Evolutionary conservation across 1,140 invertebrate genomes (phyloP), one percentile per base, ranked within the genome.

Genomic region (Orussus abietinus): DNA sequence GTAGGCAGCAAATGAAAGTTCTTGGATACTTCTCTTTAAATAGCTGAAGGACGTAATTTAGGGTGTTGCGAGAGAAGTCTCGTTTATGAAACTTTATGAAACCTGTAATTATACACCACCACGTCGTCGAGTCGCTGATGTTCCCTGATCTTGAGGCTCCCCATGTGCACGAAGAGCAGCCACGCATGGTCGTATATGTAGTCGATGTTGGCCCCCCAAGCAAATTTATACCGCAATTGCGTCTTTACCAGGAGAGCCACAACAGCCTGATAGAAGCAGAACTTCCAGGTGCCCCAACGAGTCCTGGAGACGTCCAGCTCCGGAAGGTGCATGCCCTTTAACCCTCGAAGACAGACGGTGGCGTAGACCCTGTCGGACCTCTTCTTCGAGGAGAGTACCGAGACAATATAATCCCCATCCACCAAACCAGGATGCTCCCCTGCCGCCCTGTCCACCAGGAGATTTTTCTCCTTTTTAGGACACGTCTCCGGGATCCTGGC

Each of bases 101-200:
- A n/a, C n/a, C n/a, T n/a, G 31, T 68, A 69, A 43, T 69, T 69
- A 37, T 64, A 66, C 6, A 69, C 64, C 0, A 65, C 52, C 5
- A 69, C 32, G 19, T 69, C 66, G 36, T 69, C 60, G 3, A 69
- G 29, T 21, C 46, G 38, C 5, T 63, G 60, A 10, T 26, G 34
- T 6, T 25, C 9, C 13, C 51, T 55, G 1, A 60, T 38, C 20
- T 61, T 65, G 2, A 68, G 47, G 20, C 32, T 52, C 12, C 66
- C 66, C 12, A 61, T 55, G 43, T 69, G 64, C 2, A 59, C 38
- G 45, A 55, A 68, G 1, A 69, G 35, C 41, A 52, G 48, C 66
- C 64, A 69, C 2, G 59, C 66, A 20, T 61, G 64, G 3, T 68
- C 51, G 39, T 65, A 69, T 26, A 69, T 68, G 36, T 69, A 69